Evolutionary conservation across 2,888 invertebrate genomes (phyloP).

Genomic region (Keiferia lycopersicella): DNA sequence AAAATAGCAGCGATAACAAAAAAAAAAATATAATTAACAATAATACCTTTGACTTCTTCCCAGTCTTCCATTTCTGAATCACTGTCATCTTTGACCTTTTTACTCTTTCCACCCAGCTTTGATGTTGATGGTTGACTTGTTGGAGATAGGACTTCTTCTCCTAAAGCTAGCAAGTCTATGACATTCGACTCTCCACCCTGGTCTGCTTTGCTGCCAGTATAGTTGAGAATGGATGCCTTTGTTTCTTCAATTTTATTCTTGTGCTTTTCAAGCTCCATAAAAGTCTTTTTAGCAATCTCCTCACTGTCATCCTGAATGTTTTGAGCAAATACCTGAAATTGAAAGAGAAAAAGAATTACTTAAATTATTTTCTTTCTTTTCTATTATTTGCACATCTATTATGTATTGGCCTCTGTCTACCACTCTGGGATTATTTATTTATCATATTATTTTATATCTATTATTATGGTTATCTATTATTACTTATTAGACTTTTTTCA

Average conservation of each 20-base stretch:
- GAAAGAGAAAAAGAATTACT: neutral
- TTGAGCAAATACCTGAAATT: slow-evolving; percentile 61
- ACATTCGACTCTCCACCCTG: slow-evolving; percentile 72
- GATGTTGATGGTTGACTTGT: slow-evolving; percentile 40
- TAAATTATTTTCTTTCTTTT: too few species aligned
- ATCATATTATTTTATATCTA: too few species aligned
- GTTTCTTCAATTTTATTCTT: slow-evolving; percentile 82
- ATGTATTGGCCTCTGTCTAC: too few species aligned
- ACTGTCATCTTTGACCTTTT: slow-evolving; percentile 59
- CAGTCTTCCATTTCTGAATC: slow-evolving; percentile 86
- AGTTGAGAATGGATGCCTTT: slow-evolving; percentile 78
- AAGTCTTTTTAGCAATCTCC: slow-evolving; percentile 73
- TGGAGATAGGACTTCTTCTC: slow-evolving; percentile 74
- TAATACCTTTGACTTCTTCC: slow-evolving; percentile 86
- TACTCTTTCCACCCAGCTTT: slow-evolving; percentile 48
- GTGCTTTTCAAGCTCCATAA: slow-evolving; percentile 81
- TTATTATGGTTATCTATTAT: too few species aligned
- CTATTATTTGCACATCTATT: neutral
- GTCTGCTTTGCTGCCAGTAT: slow-evolving; percentile 52
- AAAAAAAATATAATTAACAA: slow-evolving; percentile 8
- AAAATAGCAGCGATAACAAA: neutral
- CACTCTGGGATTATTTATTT: too few species aligned
- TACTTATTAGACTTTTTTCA: too few species aligned
- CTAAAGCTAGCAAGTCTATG: slow-evolving; percentile 83
- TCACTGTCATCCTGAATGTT: slow-evolving; percentile 63